phyloP scores from a whole-genome alignment of 2,888 invertebrate genomes.

The Scaptomyza polygonia region DNA sequence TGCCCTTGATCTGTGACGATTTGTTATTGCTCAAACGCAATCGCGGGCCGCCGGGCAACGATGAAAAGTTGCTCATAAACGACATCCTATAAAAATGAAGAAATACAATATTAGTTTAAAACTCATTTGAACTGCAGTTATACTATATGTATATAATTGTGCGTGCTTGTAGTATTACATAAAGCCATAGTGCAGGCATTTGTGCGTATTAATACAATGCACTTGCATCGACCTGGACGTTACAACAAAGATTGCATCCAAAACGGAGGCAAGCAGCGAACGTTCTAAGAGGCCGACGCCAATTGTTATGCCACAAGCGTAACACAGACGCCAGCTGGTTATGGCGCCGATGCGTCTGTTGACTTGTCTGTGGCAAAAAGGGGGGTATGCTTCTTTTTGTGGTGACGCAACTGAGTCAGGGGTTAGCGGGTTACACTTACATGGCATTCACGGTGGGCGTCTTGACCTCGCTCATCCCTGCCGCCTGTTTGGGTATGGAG shows the following conservation, averaged over 20 bases:
- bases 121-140: too few species aligned
- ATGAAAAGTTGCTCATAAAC: conserved; percentile 89
- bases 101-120: neutral
- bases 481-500: conserved; percentile 89
- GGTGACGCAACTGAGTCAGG: conserved; percentile 24
- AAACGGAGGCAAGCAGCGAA: conserved; percentile 68
- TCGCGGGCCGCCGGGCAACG: conserved; percentile 86
- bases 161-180: conserved; percentile 31
- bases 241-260: conserved; percentile 61
- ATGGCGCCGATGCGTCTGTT: conserved; percentile 75
- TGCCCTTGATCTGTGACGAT: conserved; percentile 78
- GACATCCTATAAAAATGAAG: conserved; percentile 85
- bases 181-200: conserved; percentile 7
- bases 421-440: conserved; percentile 85
- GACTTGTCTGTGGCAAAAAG: conserved; percentile 76
- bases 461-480: conserved; percentile 86
- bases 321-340: conserved; percentile 77
- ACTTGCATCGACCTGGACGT: conserved; percentile 48
- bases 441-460: conserved; percentile 96
- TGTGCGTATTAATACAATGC: conserved; percentile 24
- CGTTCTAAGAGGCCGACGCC: conserved; percentile 44
- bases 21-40: conserved; percentile 84
- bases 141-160: conserved; percentile 17
- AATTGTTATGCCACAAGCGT: conserved; percentile 81
- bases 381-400: neutral